Conservation (phyloP, 35 echinoderm and acorn worm genomes). For the Strongylocentrotus purpuratus region DNA sequence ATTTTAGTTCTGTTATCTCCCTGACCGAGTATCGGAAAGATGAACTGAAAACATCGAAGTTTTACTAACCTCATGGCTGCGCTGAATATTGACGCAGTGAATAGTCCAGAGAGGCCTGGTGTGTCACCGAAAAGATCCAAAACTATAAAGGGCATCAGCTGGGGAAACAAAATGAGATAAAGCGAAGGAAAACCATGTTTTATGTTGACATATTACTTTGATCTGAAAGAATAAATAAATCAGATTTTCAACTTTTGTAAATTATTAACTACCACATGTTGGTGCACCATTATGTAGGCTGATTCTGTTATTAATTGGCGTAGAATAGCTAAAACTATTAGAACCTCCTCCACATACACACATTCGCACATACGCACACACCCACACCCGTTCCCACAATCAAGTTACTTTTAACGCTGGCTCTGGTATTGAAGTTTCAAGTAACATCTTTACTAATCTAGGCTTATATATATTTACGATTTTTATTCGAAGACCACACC, state of each 20-base stretch:
- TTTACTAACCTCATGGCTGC: slow-evolving; percentile 81
- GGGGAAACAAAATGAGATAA: background rate
- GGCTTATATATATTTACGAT: too few species aligned
- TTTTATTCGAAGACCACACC: too few species aligned
- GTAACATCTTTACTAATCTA: background rate
- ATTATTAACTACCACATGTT: too few species aligned
- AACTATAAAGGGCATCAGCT: slow-evolving; percentile 87
- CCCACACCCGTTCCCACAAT: too few species aligned
- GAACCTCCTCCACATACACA: background rate
- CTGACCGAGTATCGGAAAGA: too few species aligned
- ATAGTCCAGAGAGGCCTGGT: slow-evolving; percentile 82
- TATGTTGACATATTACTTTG: background rate
- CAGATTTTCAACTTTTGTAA: too few species aligned
- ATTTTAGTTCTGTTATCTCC: too few species aligned
- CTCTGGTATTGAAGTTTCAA: background rate
- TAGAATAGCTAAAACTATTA: background rate
- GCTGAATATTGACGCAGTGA: slow-evolving; percentile 81
- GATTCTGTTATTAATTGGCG: too few species aligned
- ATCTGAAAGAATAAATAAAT: background rate
- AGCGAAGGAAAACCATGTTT: background rate
- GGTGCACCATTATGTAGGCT: too few species aligned
- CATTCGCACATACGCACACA: background rate
- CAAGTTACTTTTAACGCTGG: too few species aligned
- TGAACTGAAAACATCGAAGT: too few species aligned
- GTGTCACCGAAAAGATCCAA: slow-evolving; percentile 78